Base-by-base conservation (phyloP, 2,113 vertebrate species). In the Theropithecus gelada region DNA sequence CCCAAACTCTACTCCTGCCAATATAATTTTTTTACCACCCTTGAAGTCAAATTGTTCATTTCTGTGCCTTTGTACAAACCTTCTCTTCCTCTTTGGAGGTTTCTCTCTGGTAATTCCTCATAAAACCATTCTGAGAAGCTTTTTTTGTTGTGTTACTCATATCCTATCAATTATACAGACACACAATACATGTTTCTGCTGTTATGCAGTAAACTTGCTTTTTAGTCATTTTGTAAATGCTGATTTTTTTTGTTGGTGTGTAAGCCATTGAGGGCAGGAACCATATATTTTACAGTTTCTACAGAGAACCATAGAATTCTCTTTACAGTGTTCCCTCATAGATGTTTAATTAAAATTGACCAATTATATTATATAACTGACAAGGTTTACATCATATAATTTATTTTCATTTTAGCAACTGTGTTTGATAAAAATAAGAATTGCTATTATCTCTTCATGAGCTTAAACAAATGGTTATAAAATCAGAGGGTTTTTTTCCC, bases 391-490 rank as follows among this genome's bases (percentile, higher is more conserved):
- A 22, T 92, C 40, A 38, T 66, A 7, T 88, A 81, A 48, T 45
- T 55, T 86, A 68, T 61, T 92, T 96, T 88, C n/a, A 78, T 78
- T 82, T 92, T 83, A 61, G 43, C 43, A 70, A 30, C 27, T 68
- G 9, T 93, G n/a, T 91, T 92, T 50, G 88, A 82, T 55, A 48
- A 72, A 79, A 90, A 72, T 18, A 64, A 90, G 38, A 81, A 9
- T 87, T 68, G 66, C 23, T 76, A 5, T 38, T 32, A 45, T 94
- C 45, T 73, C 38, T 92, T 82, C 68, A 43, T 93, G 14, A 88
- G 25, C 5, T 20, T 84, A 13, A 64, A 38, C 55, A 80, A 85
- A 30, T 68, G 4, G 35, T 73, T 76, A 59, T 75, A 40, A 93
- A 94, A 70, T 78, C 45, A 86, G 90, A 61, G 59, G 23, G 6